Percentiles rank a stretch among this genome's conserved stretches.
Evolutionary conservation across 2,888 invertebrate species (phyloP).

Genomic region (Julus scandinavius): DNA sequence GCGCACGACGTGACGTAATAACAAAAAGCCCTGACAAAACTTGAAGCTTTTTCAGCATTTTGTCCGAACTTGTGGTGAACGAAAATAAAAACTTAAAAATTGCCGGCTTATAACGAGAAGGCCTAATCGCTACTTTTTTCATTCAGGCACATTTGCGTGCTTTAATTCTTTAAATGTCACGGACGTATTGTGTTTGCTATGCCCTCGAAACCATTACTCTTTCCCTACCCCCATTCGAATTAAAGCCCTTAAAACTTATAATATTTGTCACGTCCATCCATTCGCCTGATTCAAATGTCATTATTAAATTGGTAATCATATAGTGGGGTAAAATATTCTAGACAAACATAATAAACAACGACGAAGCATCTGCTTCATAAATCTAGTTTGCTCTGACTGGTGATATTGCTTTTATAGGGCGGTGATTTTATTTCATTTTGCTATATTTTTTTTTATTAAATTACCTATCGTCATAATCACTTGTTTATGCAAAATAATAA

Average conservation of each 20-base stretch:
- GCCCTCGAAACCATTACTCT: too few species aligned
- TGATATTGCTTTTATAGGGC: too few species aligned
- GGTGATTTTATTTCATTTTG: too few species aligned
- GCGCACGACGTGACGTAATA: slow-evolving; percentile 8
- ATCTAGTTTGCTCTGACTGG: too few species aligned
- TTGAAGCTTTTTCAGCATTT: background rate
- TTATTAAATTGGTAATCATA: background rate
- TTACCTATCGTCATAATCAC: too few species aligned
- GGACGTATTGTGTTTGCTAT: too few species aligned
- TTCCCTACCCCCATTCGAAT: too few species aligned
- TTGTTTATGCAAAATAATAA: too few species aligned
- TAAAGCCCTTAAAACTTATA: too few species aligned
- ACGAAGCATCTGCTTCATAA: background rate
- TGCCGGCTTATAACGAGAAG: background rate
- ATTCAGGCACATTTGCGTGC: background rate
- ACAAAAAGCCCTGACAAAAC: background rate
- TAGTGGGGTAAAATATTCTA: background rate
- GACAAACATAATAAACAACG: too few species aligned
- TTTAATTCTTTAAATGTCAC: background rate
- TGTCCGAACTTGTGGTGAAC: background rate
- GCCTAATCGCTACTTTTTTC: background rate
- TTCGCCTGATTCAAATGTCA: background rate
- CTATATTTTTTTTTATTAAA: too few species aligned
- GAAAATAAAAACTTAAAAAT: background rate
- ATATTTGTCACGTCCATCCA: too few species aligned